Conservation (phyloP, 1,140 invertebrate species). For the Antheraea pernyi region DNA sequence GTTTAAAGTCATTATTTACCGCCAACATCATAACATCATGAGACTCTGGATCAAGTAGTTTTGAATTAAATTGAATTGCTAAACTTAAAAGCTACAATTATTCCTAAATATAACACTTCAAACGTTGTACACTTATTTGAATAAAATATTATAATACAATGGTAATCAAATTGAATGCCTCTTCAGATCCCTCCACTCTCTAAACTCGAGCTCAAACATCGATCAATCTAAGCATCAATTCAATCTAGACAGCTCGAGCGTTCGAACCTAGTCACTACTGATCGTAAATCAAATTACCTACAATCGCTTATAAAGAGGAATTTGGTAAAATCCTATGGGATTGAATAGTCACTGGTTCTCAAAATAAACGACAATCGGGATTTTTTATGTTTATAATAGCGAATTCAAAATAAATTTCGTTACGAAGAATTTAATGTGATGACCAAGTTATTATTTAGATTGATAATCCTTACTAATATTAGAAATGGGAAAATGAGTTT, state of each 20-base stretch:
- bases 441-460: too few relatives aligned
- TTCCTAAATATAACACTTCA: too few relatives aligned
- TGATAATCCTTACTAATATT: too few relatives aligned
- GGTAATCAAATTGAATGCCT: background rate
- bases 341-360: background rate
- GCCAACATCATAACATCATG: too few relatives aligned
- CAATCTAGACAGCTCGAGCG: constrained; percentile 8
- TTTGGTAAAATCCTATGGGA: constrained; percentile 11
- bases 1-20: too few relatives aligned
- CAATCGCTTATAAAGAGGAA: constrained; percentile 7
- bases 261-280: constrained; percentile 4
- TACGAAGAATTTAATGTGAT: too few relatives aligned
- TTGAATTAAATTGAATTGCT: too few relatives aligned
- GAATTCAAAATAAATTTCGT: too few relatives aligned
- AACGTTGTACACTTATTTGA: background rate
- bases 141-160: background rate
- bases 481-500: too few relatives aligned
- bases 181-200: background rate
- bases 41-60: too few relatives aligned
- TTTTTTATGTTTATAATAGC: too few relatives aligned
- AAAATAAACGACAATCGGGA: background rate
- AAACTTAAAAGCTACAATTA: too few relatives aligned
- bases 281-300: constrained; percentile 17
- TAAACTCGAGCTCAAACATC: background rate
- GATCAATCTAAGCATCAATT: constrained; percentile 9